Percentiles rank a stretch among this genome's conserved stretches.
These are phyloP conservation scores for Clanis bilineata DNA, from an alignment of 2,888 invertebrate genomes.

Conservation along the genomic window DNA sequence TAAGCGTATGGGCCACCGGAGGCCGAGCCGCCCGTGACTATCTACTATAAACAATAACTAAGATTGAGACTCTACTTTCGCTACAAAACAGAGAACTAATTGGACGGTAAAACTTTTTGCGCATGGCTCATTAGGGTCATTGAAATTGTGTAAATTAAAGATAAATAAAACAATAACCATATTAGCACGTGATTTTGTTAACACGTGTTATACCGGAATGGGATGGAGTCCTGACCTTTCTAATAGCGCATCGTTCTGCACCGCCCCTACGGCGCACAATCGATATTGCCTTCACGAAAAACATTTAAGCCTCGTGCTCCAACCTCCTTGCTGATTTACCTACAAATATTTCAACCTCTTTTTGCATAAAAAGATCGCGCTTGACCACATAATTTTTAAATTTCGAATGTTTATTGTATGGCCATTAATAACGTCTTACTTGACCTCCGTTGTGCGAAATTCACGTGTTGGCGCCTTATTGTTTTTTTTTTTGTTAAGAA, in stretches of 20 bases:
- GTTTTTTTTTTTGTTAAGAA: neutral
- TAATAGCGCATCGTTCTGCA: slow-evolving; percentile 57
- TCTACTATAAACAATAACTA: no score
- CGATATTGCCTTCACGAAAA: slow-evolving; percentile 58
- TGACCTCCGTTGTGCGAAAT: neutral
- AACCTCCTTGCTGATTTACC: neutral
- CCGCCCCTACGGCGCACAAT: slow-evolving; percentile 49
- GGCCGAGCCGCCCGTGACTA: no score
- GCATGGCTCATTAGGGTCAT: neutral
- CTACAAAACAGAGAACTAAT: no score
- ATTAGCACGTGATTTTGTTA: neutral
- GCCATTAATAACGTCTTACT: neutral
- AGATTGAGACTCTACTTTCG: no score
- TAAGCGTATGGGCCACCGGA: no score
- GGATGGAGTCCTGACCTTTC: slow-evolving; percentile 62
- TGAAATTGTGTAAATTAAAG: neutral
- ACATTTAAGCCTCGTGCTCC: slow-evolving; percentile 11
- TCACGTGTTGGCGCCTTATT: no score
- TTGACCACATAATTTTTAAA: neutral
- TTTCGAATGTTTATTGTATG: neutral
- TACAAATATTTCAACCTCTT: neutral
- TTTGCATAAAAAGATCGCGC: neutral
- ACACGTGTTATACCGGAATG: slow-evolving; percentile 17
- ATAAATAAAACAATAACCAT: slow-evolving; percentile 4
- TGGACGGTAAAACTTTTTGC: no score